Evolutionary conservation across 2,113 vertebrate genomes (phyloP).

Genomic region (Corvus moneduloides): DNA sequence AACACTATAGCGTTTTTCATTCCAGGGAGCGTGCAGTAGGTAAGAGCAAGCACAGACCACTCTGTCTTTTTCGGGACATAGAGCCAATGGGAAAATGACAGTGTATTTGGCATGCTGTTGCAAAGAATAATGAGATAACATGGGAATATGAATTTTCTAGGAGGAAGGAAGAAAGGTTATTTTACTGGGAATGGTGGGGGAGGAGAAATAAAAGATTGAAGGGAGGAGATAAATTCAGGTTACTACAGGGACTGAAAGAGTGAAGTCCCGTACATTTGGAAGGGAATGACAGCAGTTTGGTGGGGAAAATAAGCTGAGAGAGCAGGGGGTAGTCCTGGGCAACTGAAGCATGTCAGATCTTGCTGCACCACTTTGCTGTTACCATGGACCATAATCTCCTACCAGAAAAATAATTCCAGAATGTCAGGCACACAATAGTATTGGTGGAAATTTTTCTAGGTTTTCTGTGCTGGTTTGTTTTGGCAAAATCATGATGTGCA

Average conservation of each 20-base stretch:
- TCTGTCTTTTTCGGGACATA: conserved; percentile 40
- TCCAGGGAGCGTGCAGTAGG: conserved; percentile 40
- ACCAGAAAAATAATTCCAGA: neutral
- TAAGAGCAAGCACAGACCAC: conserved; percentile 13
- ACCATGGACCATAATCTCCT: neutral
- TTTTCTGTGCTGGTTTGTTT: conserved; percentile 17
- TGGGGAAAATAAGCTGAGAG: neutral
- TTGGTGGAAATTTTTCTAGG: neutral
- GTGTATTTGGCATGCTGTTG: conserved; percentile 35
- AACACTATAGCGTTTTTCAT: neutral
- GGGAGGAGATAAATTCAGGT: conserved; percentile 12
- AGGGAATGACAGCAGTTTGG: neutral
- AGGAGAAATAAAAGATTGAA: neutral
- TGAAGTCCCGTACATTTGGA: neutral
- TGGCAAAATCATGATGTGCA: neutral
- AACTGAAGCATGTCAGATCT: neutral
- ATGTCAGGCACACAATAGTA: neutral
- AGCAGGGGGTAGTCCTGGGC: neutral
- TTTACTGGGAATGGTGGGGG: neutral
- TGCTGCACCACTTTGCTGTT: neutral
- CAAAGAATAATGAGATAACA: conserved; percentile 52
- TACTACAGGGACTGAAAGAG: neutral
- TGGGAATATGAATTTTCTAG: conserved; percentile 48
- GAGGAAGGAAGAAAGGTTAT: neutral
- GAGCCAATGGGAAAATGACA: conserved; percentile 25